Conservation (phyloP, 1,140 invertebrate genomes). For the Matsumurasca onukii region DNA sequence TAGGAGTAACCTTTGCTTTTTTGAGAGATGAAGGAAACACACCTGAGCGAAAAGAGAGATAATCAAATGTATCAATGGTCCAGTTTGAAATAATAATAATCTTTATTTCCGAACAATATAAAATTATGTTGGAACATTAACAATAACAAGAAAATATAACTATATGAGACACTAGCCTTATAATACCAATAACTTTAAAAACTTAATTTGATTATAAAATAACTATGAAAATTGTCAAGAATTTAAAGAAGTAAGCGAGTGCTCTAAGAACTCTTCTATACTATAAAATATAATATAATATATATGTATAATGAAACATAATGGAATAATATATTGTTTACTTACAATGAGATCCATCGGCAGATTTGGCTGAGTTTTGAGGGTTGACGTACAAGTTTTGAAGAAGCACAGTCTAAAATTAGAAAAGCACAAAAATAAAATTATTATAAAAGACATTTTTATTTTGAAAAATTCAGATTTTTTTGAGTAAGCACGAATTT, state of each 20-base stretch:
- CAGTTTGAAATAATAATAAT: too few species aligned
- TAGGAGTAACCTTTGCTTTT: too few species aligned
- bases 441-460: background rate
- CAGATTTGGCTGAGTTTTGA: constrained; percentile 95
- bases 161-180: too few species aligned
- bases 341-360: constrained; percentile 87
- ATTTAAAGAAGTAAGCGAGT: background rate
- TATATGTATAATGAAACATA: background rate
- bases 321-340: constrained; percentile 41
- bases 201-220: too few species aligned
- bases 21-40: too few species aligned
- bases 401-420: constrained; percentile 81
- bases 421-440: constrained; percentile 45
- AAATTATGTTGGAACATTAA: too few species aligned
- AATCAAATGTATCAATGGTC: too few species aligned
- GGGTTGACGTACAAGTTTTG: constrained; percentile 99
- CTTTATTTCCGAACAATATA: too few species aligned
- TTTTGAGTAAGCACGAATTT: background rate
- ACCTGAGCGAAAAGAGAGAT: too few species aligned
- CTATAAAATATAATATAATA: background rate
- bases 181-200: too few species aligned
- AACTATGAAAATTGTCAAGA: too few species aligned
- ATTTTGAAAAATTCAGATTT: background rate
- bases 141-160: too few species aligned
- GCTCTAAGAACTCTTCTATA: background rate